Conservation (phyloP, 2,888 invertebrate species). For the Cephus sareptanus region DNA sequence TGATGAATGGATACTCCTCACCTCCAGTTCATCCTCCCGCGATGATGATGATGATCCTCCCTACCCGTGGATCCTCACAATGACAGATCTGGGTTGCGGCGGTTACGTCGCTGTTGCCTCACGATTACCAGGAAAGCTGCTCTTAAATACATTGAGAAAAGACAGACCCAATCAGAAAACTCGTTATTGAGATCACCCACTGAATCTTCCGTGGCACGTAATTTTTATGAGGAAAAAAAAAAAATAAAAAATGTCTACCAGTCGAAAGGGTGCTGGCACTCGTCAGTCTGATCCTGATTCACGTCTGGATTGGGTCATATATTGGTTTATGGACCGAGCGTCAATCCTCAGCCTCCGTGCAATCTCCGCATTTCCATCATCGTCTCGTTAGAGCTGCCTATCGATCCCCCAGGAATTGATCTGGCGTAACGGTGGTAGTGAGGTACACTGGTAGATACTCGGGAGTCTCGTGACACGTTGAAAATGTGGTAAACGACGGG, state of each 20-base stretch:
- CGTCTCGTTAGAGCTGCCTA: conserved; percentile 48
- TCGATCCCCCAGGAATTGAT: conserved; percentile 12
- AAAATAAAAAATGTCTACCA: background rate
- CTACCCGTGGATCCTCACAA: conserved; percentile 13
- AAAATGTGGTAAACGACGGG: conserved; percentile 44
- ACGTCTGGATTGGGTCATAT: background rate
- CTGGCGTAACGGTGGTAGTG: background rate
- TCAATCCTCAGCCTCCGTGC: background rate
- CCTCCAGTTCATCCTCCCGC: conserved; percentile 5
- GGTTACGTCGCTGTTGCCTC: conserved; percentile 30
- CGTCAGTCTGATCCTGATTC: background rate
- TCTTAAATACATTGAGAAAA: background rate
- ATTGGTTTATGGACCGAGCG: background rate
- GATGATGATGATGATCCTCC: conserved; percentile 4
- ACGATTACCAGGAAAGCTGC: conserved; percentile 12
- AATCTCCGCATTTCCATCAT: conserved; percentile 39
- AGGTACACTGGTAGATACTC: background rate
- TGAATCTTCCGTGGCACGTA: background rate
- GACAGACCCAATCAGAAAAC: background rate
- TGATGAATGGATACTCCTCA: conserved; percentile 49
- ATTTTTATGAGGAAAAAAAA: background rate
- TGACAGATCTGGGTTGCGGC: conserved; percentile 59
- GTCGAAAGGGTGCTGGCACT: background rate
- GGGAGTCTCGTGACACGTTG: conserved; percentile 28
- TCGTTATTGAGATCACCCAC: background rate